Evolutionary conservation across 2,888 invertebrate genomes (phyloP), one percentile per base, ranked within the genome.

Genomic region (Desoria tigrina): DNA sequence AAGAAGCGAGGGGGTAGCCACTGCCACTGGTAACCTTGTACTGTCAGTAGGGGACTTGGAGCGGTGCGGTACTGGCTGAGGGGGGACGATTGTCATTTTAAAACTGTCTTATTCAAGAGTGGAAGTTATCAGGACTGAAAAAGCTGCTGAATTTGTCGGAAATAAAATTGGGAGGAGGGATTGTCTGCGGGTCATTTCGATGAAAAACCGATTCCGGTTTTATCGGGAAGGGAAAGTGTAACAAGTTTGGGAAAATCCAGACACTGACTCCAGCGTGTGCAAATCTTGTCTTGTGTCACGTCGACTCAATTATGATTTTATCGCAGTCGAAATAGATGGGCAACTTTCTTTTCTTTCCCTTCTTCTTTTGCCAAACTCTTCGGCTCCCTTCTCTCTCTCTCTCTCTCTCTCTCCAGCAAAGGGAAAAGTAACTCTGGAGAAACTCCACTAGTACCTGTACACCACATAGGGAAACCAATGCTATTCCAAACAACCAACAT

Each of bases 241-340:
- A 75, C 75, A 75, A 75, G 75, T 75, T 74, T 72, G 73, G 53
- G 69, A 69, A 66, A 71, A 69, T 66, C 66, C 65, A 59, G 56
- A 63, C 55, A 54, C 42, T 65, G 65, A 68, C 66, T 63, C 58
- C 66, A 58, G 65, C 71, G 69, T 76, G 76, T 74, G 76, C 76
- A 76, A 76, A 76, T 76, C 76, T 76, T n/a, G n/a, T n/a, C n/a
- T 73, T 74, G 74, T 76, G 74, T 74, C 76, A 76, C 74, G 71
- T 71, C 70, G 73, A 76, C 74, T 76, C 76, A 76, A 76, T 76
- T 76, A 74, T 74, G 74, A 74, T 75, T 74, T 76, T 76, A 74
- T 74, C 74, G 72, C 72, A 61, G 63, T 61, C 66, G 72, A 74
- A 76, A 76, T 76, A 76, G 76, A 76, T 76, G 76, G 76, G 74